phyloP scores from a whole-genome alignment of 2,113 vertebrate genomes.

The Siniperca chuatsi region DNA sequence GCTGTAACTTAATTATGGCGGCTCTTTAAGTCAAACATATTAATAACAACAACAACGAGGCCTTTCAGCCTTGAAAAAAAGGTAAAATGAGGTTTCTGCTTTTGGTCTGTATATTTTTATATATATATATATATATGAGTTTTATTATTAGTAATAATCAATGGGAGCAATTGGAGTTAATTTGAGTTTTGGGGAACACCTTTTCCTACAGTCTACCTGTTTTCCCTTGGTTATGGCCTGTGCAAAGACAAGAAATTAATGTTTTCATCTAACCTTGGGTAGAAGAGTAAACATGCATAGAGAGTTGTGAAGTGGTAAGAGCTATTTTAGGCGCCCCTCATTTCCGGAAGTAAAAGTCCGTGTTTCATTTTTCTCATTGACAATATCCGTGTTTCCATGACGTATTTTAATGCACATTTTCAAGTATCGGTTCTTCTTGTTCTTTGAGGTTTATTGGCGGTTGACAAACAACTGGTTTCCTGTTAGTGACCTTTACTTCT shows the following conservation, averaged over 20 bases:
- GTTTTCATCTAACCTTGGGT: background rate
- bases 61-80: background rate
- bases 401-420: too few species aligned
- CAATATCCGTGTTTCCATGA: too few species aligned
- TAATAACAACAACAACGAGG: background rate
- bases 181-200: background rate
- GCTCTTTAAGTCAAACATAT: background rate
- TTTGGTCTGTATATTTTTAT: background rate
- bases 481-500: too few species aligned
- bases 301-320: background rate
- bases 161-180: slow-evolving; percentile 4
- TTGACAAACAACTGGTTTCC: too few species aligned
- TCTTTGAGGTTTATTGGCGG: too few species aligned
- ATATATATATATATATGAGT: too few species aligned
- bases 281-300: background rate
- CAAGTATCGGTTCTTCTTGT: too few species aligned
- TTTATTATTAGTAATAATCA: background rate
- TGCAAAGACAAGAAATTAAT: background rate
- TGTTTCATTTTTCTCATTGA: too few species aligned
- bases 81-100: background rate
- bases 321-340: background rate
- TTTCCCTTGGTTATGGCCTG: background rate
- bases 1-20: background rate
- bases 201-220: background rate
- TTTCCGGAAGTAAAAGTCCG: too few species aligned